Evolutionary conservation across 2,113 vertebrate species (phyloP), one percentile per base, ranked within the genome.

Genomic region (Murina feae): DNA sequence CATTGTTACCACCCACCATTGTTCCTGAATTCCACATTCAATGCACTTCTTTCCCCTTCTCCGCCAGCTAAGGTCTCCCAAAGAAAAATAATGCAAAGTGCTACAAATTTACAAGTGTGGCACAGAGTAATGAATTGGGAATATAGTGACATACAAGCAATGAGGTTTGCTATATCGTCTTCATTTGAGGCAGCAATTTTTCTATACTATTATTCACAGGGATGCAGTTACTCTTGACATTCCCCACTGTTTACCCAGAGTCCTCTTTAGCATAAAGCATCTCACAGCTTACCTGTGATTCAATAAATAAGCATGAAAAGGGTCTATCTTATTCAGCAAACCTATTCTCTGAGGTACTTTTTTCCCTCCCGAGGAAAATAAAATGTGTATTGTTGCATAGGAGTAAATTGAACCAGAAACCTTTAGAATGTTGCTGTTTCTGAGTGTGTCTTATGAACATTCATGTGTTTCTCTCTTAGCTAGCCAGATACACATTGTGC

Each of bases 261-360:
- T 21, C 37, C 72, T 96, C 47, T 90, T 97, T 96, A 97, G 81
- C 95, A 97, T 95, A 94, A 97, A 79, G 30, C 58, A 86, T 95
- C 42, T 72, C 66, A 87, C 68, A 90, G 88, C 51, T 35, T 86
- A 97, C 96, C 87, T 79, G 82, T 49, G 90, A 90, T 86, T 96
- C 94, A 90, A 92, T 83, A 97, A 96, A 85, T 83, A 97, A 72
- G 74, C 69, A 83, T 76, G 89, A 95, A 97, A 96, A 96, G 72
- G 30, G 68, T 91, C 81, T 95, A 32, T 94, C 87, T 90, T 92
- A 95, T 96, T 97, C 93, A 93, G 92, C 81, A 97, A 95, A 94
- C 78, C 90, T 96, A 94, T 97, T 96, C 93, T 96, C 85, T n/a
- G 39, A 90, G 72, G 81, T 85, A 39, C 30, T 93, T 60, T 60